phyloP scores from a whole-genome alignment of 2,797 vertebrate genomes.

The Platalea minor region DNA sequence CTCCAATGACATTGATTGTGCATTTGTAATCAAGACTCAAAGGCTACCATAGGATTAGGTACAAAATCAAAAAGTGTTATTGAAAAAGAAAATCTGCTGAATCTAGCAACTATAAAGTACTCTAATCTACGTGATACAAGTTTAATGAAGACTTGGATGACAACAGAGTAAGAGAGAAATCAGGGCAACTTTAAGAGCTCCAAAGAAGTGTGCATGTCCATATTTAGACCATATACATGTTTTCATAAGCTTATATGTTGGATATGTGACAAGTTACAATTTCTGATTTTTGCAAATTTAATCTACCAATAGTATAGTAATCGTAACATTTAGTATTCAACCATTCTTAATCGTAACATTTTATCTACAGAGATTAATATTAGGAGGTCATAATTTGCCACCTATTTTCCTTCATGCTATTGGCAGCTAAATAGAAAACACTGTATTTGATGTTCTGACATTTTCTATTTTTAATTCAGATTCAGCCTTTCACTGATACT shows the following conservation, averaged over 20 bases:
- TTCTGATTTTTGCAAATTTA: neutral
- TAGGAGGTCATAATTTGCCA: neutral
- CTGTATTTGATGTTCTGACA: neutral
- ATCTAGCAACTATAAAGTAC: neutral
- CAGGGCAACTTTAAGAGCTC: neutral
- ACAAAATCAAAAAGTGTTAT: neutral
- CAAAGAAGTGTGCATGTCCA: neutral
- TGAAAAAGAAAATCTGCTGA: neutral
- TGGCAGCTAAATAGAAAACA: neutral
- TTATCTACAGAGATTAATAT: neutral
- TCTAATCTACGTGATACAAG: neutral
- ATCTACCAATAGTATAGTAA: neutral
- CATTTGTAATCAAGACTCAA: slow-evolving; percentile 32
- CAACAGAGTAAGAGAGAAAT: neutral
- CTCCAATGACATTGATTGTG: neutral
- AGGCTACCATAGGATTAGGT: slow-evolving; percentile 7
- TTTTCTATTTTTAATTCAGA: neutral
- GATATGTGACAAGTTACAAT: neutral
- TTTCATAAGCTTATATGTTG: neutral
- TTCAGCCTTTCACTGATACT: neutral
- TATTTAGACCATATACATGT: neutral
- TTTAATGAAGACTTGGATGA: neutral
- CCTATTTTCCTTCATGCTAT: neutral
- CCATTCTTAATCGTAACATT: neutral
- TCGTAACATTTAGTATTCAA: too few relatives aligned